Evolutionary conservation across 2,113 vertebrate genomes (phyloP), one percentile per base, ranked within the genome.

Genomic region (Aythya baeri): DNA sequence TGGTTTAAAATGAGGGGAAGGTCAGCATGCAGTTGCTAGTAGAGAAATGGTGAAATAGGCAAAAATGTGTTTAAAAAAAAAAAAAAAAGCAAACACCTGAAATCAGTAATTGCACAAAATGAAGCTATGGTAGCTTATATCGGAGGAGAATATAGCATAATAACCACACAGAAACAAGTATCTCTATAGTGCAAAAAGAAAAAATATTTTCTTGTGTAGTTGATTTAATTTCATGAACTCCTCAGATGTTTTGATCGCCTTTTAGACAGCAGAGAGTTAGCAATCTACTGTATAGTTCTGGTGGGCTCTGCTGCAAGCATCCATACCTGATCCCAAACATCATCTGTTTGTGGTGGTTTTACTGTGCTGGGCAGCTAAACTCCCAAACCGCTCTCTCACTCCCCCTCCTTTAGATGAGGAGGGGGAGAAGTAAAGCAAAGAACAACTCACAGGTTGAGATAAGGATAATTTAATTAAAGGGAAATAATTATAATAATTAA

Each of bases 71-170:
- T 71, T 12, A 41, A 41, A 41, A 41, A 41, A 7, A 63, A 88
- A 67, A 80, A 8, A 50, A 34, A 17, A 25, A n/a, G 6, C 18
- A 49, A 49, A 21, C 9, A 10, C 2, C 22, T 3, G 0, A 38
- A 46, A 54, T 75, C 4, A 0, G 8, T 61, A 76, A 49, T 36
- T 52, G 38, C 26, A 62, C 6, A 76, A 79, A 90, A 91, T 17
- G 15, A 91, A 83, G 44, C 58, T 70, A 4, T 22, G 77, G 34
- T 70, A 76, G 79, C 29, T 89, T 52, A 73, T 4, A 61, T 6
- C 32, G 32, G 49, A 83, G 20, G 74, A 65, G 9, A 75, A 17
- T 15, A 66, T 10, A 50, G 38, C 7, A 32, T 14, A 62, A 52
- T 75, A 82, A n/a, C 27, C 32, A 54, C 31, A 36, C 17, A 77